These are phyloP conservation scores for Laticauda colubrina DNA, from an alignment of 2,113 vertebrate genomes.

Conservation along the genomic window DNA sequence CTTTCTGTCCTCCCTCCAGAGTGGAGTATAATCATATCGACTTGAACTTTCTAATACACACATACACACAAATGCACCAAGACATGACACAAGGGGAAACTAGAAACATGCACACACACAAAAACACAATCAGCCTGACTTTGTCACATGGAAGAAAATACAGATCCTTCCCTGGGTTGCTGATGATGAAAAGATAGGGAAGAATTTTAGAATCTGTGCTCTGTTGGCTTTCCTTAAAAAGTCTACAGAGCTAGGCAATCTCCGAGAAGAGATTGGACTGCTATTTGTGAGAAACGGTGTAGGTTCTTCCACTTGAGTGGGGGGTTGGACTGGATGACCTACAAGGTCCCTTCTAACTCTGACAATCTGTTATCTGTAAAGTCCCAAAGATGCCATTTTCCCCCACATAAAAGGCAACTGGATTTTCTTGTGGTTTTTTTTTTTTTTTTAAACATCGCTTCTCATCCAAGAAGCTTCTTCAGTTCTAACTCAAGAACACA, in stretches of 20 bases:
- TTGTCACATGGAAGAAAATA: background rate
- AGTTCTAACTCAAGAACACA: background rate
- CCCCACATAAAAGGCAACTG: background rate
- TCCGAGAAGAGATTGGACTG: no score
- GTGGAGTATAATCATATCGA: background rate
- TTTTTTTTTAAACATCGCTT: background rate
- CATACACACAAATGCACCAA: background rate
- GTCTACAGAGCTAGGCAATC: no score
- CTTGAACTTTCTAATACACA: background rate
- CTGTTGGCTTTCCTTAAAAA: background rate
- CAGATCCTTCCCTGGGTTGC: background rate
- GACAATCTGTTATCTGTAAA: no score
- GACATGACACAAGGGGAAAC: background rate
- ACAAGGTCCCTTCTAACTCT: no score
- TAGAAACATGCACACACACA: background rate
- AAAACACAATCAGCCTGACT: background rate
- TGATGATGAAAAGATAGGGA: background rate
- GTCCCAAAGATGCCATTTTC: no score
- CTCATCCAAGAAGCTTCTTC: background rate
- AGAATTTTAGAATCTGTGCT: background rate
- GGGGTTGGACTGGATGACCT: no score
- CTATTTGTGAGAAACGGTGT: no score
- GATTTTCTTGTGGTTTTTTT: background rate
- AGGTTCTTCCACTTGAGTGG: no score
- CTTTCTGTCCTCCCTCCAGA: background rate